Evolutionary conservation across 2,113 vertebrate genomes (phyloP).

Genomic region (Lycocorax pyrrhopterus): DNA sequence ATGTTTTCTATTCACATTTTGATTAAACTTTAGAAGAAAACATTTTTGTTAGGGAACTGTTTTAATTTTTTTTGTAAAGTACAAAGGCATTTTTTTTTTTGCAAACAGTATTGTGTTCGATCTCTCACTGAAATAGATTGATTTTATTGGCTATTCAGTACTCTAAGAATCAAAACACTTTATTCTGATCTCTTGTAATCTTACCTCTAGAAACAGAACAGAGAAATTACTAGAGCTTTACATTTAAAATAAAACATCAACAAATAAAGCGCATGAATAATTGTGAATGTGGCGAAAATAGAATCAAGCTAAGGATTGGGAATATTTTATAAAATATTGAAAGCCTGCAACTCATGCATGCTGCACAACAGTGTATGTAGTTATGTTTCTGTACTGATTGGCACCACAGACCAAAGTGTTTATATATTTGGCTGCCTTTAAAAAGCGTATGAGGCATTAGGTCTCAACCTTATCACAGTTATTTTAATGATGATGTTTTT

Average conservation of each 20-base stretch:
- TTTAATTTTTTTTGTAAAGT: background rate
- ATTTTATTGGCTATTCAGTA: background rate
- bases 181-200: background rate
- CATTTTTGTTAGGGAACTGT: background rate
- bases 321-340: slow-evolving; percentile 27
- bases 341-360: background rate
- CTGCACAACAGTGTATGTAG: background rate
- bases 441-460: background rate
- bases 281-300: background rate
- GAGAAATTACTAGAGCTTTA: background rate
- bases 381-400: background rate
- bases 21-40: background rate
- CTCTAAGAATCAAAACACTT: background rate
- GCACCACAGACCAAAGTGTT: background rate
- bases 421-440: background rate
- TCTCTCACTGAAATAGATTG: background rate
- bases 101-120: background rate
- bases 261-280: slow-evolving; percentile 5
- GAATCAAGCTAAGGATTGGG: background rate
- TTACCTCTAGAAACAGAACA: background rate
- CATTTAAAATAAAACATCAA: background rate
- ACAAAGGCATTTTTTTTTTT: background rate
- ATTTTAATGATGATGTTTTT: slow-evolving; percentile 65
- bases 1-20: background rate
- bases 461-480: slow-evolving; percentile 28